Base-by-base conservation (phyloP, 2,888 invertebrate genomes). In the Papilio elwesi region DNA sequence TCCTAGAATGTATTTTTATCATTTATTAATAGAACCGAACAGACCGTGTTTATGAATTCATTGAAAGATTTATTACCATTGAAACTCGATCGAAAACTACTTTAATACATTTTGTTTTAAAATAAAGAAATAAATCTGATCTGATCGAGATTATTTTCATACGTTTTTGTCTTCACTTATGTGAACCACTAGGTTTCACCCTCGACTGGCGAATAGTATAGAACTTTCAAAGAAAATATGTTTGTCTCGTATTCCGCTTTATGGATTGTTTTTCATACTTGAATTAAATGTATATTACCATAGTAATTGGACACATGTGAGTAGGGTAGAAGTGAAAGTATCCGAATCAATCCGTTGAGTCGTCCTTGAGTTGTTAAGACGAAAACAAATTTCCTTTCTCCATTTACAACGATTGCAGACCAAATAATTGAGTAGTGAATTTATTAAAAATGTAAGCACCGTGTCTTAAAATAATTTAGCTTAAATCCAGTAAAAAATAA, bases 1-100 rank as follows among this genome's bases (percentile, higher is more conserved):
- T 73, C 68, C 73, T 69, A 38, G 55, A 49, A 73, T 47, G 55
- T 13, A 67, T 67, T 68, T 68, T 73, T 68, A 51, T 38, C 49
- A 1, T 16, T 13, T 73, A 57, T 68, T 64, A 49, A 65, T 68
- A 68, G 57, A 16, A 55, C 62, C n/a, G 47, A 12, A 13, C 38
- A 5, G 51, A n/a, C n/a, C 43, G 16, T 15, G 43, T 26, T 64
- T 49, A 55, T 36, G 6, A 26, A 67, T 62, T 53, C 26, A 51
- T 62, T 72, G 0, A 15, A 26, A 55, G 6, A 47, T 51, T 7
- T 4, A 53, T 11, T 68, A 68, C 72, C 63, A 43, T 52, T 53
- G 53, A 5, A 67, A 62, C n/a, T 62, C 59, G 59, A 62, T 43
- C 15, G 15, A 10, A 36, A 55, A 55, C 26, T 11, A 26, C 4